Evolutionary conservation across 2,113 vertebrate species (phyloP).

Genomic region (Murina feae): DNA sequence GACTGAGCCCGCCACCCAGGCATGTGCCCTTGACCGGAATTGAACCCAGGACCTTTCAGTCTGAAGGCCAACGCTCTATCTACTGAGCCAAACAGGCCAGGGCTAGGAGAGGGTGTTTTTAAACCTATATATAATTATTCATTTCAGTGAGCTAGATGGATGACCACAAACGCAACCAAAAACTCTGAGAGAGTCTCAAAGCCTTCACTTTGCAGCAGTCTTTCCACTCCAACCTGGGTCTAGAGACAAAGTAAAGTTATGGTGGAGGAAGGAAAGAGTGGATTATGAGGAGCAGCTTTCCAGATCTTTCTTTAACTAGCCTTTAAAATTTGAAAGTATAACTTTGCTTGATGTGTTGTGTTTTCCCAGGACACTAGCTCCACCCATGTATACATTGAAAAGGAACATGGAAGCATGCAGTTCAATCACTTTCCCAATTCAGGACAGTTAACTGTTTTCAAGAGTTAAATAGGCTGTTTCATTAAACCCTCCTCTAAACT

Average conservation of each 20-base stretch:
- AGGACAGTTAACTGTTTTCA: neutral
- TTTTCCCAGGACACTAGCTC: constrained; percentile 11
- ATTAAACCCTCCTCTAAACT: neutral
- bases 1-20: neutral
- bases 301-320: constrained; percentile 36
- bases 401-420: neutral
- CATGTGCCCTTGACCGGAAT: neutral
- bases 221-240: neutral
- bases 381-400: neutral
- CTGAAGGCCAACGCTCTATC: too few relatives aligned
- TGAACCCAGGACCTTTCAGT: neutral
- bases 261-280: neutral
- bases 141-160: neutral
- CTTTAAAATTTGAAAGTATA: neutral
- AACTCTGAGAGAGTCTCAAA: neutral
- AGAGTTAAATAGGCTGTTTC: neutral
- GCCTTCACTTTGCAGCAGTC: neutral
- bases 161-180: neutral
- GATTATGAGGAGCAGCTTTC: neutral
- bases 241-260: neutral
- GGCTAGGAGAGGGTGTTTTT: neutral
- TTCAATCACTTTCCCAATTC: neutral
- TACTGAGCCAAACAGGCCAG: neutral
- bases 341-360: neutral
- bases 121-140: neutral